Base-by-base conservation (phyloP, 2,113 vertebrate species). In the Cephalopterus ornatus region DNA sequence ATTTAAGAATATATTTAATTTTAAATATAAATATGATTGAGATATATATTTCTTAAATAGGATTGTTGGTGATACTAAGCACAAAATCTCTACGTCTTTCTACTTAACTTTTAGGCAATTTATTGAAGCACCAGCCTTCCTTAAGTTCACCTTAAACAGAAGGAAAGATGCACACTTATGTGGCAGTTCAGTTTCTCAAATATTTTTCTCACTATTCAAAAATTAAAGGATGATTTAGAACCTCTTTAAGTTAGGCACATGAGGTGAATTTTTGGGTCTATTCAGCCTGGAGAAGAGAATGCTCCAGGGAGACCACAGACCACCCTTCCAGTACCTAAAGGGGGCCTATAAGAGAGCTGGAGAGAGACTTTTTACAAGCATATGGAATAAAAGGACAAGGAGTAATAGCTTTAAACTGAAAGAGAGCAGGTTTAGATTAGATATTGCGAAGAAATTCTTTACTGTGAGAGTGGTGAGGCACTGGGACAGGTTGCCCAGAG, bases 161-260 rank as follows among this genome's bases (percentile, higher is more conserved):
- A 17, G 30, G 26, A 41, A 63, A 56, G 8, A 41, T 62, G 6
- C 0, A 3, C 8, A 7, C 24, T 56, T 44, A 15, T 3, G 0
- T 14, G 37, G 35, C 23, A 46, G 22, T 14, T 88, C 8, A 33
- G 14, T 58, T 87, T 81, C 41, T 58, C 55, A 37, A 11, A 12
- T 14, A 15, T 23, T 68, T 77, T 84, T 58, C 32, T 53, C 14
- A 5, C 23, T 46, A 39, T 62, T 91, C 32, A 32, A n/a, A n/a
- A 22, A 37, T 26, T 14, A n/a, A 74, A 50, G 37, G 30, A 55
- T 77, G 18, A 37, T 62, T 86, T 65, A 53, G n/a, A 55, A 81
- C 24, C 3, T 6, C 59, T 79, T 32, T 33, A 44, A 28, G 15
- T 59, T 47, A 16, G 61, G 27, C 21, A 8, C 12, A 1, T 21